Conservation (phyloP, 2,113 vertebrate genomes). For the Gulo gulo region DNA sequence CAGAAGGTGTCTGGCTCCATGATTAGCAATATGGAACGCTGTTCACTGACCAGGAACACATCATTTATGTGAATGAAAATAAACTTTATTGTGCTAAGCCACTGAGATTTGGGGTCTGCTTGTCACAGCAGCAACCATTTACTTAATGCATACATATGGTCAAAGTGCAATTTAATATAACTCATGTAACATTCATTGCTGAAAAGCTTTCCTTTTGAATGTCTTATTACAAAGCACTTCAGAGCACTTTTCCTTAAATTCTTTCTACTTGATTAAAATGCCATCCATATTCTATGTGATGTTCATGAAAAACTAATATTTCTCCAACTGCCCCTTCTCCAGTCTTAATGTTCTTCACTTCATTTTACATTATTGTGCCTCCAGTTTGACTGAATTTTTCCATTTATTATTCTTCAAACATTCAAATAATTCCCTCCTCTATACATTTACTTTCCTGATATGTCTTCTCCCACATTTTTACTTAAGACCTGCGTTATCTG, state of each 20-base stretch:
- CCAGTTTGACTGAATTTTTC: not conserved
- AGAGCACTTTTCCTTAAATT: not conserved
- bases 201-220: constrained; percentile 11
- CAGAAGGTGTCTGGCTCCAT: not conserved
- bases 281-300: not conserved
- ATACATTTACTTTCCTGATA: not conserved
- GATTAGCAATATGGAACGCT: not conserved
- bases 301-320: not conserved
- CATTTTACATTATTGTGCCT: not conserved
- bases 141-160: not conserved
- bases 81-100: not conserved
- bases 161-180: not conserved
- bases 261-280: constrained; percentile 15
- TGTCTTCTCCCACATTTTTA: not conserved
- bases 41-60: not conserved
- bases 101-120: not conserved
- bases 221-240: constrained; percentile 41
- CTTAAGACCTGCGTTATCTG: not conserved
- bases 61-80: not conserved
- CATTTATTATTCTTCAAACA: not conserved
- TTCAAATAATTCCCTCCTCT: not conserved
- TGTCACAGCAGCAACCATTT: not conserved
- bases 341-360: not conserved
- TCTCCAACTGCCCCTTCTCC: not conserved
- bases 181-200: not conserved